Percentiles rank a stretch among this genome's conserved stretches.
phyloP scores from a whole-genome alignment of 2,797 vertebrate genomes.

The Tarsius wallacei region DNA sequence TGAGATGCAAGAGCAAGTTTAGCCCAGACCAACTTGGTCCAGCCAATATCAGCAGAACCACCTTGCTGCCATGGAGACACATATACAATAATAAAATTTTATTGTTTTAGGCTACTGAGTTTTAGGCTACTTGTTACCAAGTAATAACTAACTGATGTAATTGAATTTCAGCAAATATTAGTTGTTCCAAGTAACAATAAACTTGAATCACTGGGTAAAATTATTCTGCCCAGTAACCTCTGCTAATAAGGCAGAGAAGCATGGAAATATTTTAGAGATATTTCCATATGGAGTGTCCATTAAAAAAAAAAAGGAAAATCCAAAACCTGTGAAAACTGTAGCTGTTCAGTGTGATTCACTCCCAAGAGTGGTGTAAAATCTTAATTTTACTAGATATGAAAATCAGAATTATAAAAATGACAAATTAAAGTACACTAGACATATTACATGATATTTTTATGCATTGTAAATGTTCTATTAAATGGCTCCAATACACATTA shows the following conservation, averaged over 20 bases:
- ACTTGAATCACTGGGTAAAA: slow-evolving; percentile 15
- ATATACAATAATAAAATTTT: background rate
- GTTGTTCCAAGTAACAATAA: background rate
- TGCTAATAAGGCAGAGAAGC: slow-evolving; percentile 16
- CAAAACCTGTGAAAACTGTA: slow-evolving; percentile 12
- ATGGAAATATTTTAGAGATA: background rate
- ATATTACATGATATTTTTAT: background rate
- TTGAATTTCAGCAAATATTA: slow-evolving; percentile 54
- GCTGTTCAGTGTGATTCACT: background rate
- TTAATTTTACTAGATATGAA: slow-evolving; percentile 12
- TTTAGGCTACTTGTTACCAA: background rate
- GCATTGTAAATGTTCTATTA: background rate
- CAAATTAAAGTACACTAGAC: background rate
- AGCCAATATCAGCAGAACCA: background rate
- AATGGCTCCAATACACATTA: background rate
- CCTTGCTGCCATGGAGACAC: background rate
- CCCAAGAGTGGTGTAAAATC: background rate
- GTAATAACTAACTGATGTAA: background rate
- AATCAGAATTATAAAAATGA: slow-evolving; percentile 35
- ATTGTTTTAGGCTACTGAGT: background rate
- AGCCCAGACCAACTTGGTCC: background rate
- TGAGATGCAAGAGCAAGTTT: background rate
- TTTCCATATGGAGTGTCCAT: background rate
- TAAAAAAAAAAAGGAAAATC: slow-evolving; percentile 29
- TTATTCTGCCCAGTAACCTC: background rate